Percentiles rank a stretch among this genome's conserved stretches.
Evolutionary conservation across 1,140 invertebrate genomes (phyloP).

Genomic region (Cepaea nemoralis): DNA sequence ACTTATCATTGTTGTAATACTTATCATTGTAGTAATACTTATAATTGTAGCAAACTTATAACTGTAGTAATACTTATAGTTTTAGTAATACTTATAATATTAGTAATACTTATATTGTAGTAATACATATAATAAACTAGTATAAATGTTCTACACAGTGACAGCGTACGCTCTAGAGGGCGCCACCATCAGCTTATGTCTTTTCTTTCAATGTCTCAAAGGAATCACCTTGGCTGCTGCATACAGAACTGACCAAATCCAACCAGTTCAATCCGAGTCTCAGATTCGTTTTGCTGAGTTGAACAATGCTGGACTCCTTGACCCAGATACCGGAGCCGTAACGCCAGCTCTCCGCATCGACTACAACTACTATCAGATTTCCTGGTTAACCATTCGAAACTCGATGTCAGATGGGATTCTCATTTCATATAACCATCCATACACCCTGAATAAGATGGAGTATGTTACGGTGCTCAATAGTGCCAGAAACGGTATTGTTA

Average conservation of each 20-base stretch:
- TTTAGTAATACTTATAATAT: too few relatives aligned
- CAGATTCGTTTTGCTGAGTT: slow-evolving; percentile 60
- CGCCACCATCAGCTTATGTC: too few relatives aligned
- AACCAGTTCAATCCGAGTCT: slow-evolving; percentile 42
- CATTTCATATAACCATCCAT: slow-evolving; percentile 88
- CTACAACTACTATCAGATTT: slow-evolving; percentile 90
- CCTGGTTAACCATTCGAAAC: slow-evolving; percentile 49
- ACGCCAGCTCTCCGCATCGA: slow-evolving; percentile 96
- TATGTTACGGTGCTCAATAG: slow-evolving; percentile 61
- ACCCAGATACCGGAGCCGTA: slow-evolving; percentile 90
- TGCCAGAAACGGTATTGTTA: slow-evolving; percentile 64
- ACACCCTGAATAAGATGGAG: slow-evolving; percentile 65
- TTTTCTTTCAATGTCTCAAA: too few relatives aligned
- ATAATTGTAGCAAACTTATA: too few relatives aligned
- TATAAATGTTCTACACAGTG: too few relatives aligned
- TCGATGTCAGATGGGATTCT: slow-evolving; percentile 83
- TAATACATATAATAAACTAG: too few relatives aligned
- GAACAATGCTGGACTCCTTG: slow-evolving; percentile 85
- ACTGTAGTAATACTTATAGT: too few relatives aligned
- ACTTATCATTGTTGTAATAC: too few relatives aligned
- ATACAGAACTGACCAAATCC: slow-evolving; percentile 46
- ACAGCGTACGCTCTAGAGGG: too few relatives aligned
- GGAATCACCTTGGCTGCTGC: slow-evolving; percentile 65
- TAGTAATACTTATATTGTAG: too few relatives aligned
- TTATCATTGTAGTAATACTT: too few relatives aligned